Evolutionary conservation across 2,113 vertebrate species (phyloP).

Genomic region (Vulpes lagopus): DNA sequence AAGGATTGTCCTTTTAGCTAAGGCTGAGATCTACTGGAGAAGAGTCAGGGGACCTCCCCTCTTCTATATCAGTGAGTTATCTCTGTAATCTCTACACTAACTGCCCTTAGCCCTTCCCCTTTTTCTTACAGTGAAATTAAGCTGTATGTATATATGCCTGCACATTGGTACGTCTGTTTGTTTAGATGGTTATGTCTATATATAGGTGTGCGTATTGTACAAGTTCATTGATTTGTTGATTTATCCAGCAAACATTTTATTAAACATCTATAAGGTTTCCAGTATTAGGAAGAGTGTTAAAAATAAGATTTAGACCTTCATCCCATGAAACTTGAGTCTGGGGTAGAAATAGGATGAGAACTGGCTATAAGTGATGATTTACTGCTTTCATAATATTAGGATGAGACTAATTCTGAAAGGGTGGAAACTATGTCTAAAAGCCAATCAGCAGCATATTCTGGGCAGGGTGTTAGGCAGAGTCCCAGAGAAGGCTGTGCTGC

Average conservation of each 20-base stretch:
- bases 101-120: neutral
- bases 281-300: neutral
- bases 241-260: constrained; percentile 33
- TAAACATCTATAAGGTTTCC: neutral
- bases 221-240: neutral
- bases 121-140: neutral
- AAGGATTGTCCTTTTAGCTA: neutral
- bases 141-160: neutral
- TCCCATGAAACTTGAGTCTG: neutral
- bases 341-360: constrained; percentile 11
- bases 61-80: neutral
- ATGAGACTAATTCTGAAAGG: neutral
- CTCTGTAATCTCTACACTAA: neutral
- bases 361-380: neutral
- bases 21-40: neutral
- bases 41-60: neutral
- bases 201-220: neutral
- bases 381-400: neutral
- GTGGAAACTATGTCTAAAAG: neutral
- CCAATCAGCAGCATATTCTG: neutral
- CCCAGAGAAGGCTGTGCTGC: neutral
- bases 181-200: neutral
- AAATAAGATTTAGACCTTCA: constrained; percentile 14
- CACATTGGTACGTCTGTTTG: neutral
- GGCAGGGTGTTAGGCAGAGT: neutral